Base-by-base conservation (phyloP, 1,140 invertebrate species). In the Scylla paramamosain region DNA sequence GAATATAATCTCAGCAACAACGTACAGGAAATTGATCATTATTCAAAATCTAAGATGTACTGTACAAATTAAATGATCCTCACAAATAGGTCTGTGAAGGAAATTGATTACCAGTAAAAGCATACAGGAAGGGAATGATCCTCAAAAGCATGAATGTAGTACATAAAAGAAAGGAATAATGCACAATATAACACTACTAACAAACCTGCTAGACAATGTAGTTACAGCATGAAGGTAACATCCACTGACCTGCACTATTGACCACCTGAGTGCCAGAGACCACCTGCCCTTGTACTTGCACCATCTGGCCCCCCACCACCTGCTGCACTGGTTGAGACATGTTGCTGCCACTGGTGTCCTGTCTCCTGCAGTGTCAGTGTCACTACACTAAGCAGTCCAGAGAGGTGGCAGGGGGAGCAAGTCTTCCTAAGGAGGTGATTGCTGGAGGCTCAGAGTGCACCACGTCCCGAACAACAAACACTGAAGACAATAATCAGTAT, bases 231-330 rank as follows among this genome's bases (percentile, higher is more conserved):
- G 67, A 12, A 25, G n/a, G 6, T n/a, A n/a, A 20, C 8, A n/a
- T 83, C 29, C 31, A 32, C 48, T 88, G 25, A 95, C 95, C 95
- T 93, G 95, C 95, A 93, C 95, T 95, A 67, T 95, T 95, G 28
- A 95, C 95, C 46, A 95, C 95, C 45, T 95, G 95, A n/a, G 95
- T 93, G 77, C 92, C 95, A 29, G 95, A 93, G 2, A 95, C 95
- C 39, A 95, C 95, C 31, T 95, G 94, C 3, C 94, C 94, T 31
- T 92, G 89, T n/a, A 95, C 94, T 28, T 95, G 95, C 20, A 93
- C 95, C 86, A 95, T 93, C 59, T 95, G 95, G 32, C 95, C 95
- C 52, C 93, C 92, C 25, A 95, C 91, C 32, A 95, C 87, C 86
- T 95, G 95, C 82, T 95, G 94, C 29, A 95, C 94, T 46, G 91